Base-by-base conservation (phyloP, 2,888 invertebrate species). In the Isotomurus palustris region DNA sequence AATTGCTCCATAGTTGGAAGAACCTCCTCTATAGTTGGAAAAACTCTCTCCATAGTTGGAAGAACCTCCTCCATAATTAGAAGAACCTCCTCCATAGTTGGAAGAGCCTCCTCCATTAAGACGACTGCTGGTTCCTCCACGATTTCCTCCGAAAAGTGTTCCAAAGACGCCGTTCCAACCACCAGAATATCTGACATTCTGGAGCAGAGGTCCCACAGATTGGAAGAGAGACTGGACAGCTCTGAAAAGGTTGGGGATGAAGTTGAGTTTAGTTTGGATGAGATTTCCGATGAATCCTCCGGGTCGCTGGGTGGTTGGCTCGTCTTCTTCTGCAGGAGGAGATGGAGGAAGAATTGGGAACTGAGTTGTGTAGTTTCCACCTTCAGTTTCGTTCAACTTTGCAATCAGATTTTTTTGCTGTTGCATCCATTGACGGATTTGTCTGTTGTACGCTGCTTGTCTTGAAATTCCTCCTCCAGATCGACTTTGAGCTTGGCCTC, bases 301-400 rank as follows among this genome's bases (percentile, higher is more conserved):
- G 4, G 21, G 35, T 35, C 27, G 49, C 22, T 28, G 25, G 10
- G 25, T 21, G 10, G 29, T 29, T 8, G 32, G 12, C 12, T 29
- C 35, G 10, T 47, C 47, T 6, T 50, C 56, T 24, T 19, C 32
- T 22, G 51, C 28, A 17, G 58, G 56, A 22, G 57, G 54, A 24
- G 60, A 60, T 5, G 64, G 60, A 28, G 53, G 56, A 24, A 61
- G 50, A 35, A 64, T 64, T 22, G 64, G 64, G 29, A 60, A 60
- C n/a, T 58, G 60, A 27, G 55, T 58, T 0, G 64, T 64, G 19
- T 49, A 57, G 28, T 47, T 41, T 32, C 60, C 60, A 22, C 56
- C 58, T n/a, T 60, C 60, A 24, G 47, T 50, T 41, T 43, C 53
- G 49, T 64, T 64, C 40, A 56, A 60, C 40, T 55, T 5, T 2